These are phyloP conservation scores for Perodicticus potto DNA, from an alignment of 2,797 vertebrate species.

Conservation along the genomic window DNA sequence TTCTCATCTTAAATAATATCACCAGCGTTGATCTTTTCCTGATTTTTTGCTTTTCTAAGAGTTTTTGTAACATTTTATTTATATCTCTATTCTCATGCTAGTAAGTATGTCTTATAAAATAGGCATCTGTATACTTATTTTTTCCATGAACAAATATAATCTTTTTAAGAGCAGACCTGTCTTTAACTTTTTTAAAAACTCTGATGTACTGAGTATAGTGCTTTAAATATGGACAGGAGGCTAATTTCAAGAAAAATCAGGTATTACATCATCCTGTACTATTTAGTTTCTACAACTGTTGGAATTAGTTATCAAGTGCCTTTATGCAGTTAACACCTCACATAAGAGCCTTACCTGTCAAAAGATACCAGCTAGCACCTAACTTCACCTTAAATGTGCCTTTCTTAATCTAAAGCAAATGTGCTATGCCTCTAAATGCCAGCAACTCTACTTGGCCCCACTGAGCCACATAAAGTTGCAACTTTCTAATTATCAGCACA, in stretches of 20 bases:
- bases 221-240: neutral
- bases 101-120: neutral
- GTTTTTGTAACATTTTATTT: conserved; percentile 35
- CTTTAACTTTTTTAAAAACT: conserved; percentile 30
- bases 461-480: conserved; percentile 21
- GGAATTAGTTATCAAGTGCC: neutral
- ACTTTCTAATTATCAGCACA: conserved; percentile 28
- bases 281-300: neutral
- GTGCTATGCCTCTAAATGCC: neutral
- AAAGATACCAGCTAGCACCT: neutral
- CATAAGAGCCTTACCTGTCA: neutral
- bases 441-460: neutral
- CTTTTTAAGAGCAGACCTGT: neutral
- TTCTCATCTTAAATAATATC: conserved; percentile 39
- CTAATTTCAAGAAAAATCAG: neutral
- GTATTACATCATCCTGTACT: neutral
- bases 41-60: conserved; percentile 35
- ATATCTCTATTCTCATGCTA: neutral
- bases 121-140: neutral
- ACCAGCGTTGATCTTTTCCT: neutral
- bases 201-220: neutral
- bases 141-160: neutral
- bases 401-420: conserved; percentile 41
- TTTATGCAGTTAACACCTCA: neutral
- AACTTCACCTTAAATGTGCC: neutral